phyloP scores from a whole-genome alignment of 2,888 invertebrate species.

The Netelia inedita region DNA sequence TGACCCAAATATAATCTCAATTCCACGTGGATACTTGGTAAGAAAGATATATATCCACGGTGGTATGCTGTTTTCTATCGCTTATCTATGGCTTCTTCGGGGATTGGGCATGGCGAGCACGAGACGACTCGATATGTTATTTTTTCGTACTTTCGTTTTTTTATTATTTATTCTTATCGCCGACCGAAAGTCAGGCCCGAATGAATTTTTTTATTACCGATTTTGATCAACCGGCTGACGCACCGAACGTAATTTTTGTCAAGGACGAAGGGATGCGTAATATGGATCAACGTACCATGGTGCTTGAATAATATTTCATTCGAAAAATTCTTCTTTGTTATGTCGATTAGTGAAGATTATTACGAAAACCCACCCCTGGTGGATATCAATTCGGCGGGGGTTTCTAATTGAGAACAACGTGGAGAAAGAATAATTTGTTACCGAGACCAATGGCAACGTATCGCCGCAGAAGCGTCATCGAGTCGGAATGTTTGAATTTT shows the following conservation, averaged over 20 bases:
- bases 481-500: slow-evolving; percentile 18
- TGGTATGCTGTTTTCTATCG: background rate
- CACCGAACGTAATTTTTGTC: too few species aligned
- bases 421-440: background rate
- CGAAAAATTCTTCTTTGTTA: too few species aligned
- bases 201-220: background rate
- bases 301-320: too few species aligned
- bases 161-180: background rate
- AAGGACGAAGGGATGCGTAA: too few species aligned
- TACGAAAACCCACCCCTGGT: too few species aligned
- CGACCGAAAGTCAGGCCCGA: background rate
- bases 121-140: background rate
- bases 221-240: too few species aligned
- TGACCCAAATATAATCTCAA: slow-evolving; percentile 65
- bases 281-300: too few species aligned
- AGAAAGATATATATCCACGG: slow-evolving; percentile 15
- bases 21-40: slow-evolving; percentile 13
- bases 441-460: slow-evolving; percentile 1
- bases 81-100: background rate
- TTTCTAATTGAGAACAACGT: background rate
- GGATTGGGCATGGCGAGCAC: background rate
- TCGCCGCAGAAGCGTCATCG: slow-evolving; percentile 12
- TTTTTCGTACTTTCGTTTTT: background rate
- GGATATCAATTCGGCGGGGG: too few species aligned
- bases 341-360: too few species aligned